Conservation (phyloP, 2,888 invertebrate species). For the Dryobotodes eremita region DNA sequence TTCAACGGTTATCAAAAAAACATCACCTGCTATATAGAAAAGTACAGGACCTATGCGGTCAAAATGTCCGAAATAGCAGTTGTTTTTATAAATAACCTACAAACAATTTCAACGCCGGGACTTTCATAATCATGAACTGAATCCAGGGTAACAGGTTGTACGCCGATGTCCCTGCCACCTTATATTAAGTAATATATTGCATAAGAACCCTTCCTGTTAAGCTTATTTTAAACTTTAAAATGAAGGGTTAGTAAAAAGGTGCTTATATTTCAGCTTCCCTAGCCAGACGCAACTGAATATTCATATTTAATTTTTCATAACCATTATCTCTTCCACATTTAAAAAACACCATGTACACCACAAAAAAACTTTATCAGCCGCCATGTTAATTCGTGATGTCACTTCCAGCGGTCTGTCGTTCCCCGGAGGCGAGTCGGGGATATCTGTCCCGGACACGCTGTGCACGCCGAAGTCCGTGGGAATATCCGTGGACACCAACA, state of each 20-base stretch:
- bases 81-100: too few species aligned
- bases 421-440: constrained; percentile 97
- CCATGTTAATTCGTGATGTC: constrained; percentile 31
- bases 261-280: not conserved
- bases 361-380: constrained; percentile 26
- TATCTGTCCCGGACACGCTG: constrained; percentile 97
- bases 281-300: constrained; percentile 10
- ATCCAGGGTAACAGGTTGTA: too few species aligned
- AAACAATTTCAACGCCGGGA: too few species aligned
- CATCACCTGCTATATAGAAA: too few species aligned
- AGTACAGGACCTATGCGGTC: too few species aligned
- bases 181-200: too few species aligned
- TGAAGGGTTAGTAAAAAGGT: not conserved
- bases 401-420: constrained; percentile 94
- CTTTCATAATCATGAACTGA: too few species aligned
- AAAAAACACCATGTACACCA: constrained; percentile 4
- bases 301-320: not conserved
- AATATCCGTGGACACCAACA: constrained; percentile 98
- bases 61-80: too few species aligned
- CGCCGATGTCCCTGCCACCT: too few species aligned
- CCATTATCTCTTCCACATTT: not conserved
- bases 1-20: too few species aligned
- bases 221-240: not conserved
- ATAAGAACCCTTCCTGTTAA: too few species aligned
- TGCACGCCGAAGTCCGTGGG: constrained; percentile 98